Evolutionary conservation across 1,140 invertebrate genomes (phyloP), one percentile per base, ranked within the genome.

Genomic region (Alviniconcha marisindica): DNA sequence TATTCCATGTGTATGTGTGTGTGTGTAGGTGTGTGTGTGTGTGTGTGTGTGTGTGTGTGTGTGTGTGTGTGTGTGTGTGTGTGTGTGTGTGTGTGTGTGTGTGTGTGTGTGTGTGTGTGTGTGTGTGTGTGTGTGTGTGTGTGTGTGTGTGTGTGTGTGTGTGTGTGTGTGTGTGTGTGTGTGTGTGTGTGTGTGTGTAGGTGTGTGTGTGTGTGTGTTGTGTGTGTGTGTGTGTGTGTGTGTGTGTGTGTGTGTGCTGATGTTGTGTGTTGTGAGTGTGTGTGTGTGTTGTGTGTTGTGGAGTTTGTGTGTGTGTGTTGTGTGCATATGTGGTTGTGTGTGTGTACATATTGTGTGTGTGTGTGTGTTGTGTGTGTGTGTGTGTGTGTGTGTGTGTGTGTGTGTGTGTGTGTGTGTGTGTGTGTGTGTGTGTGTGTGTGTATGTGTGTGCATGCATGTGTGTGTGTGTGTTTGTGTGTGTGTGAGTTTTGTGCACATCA

Each of bases 351-450:
- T n/a, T 10, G 54, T 56, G 54, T 56, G 54, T 56, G 54, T 56
- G 54, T 5, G 54, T 5, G 21, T 5, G 54, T 56, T 15, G 54
- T 10, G 21, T 56, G 54, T 5, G 54, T 56, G 54, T 5, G 5
- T 56, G 21, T 56, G 54, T 56, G 54, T 10, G 54, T 56, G 54
- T 56, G 5, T 56, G 54, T 56, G 54, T 56, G 21, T 56, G 54
- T 56, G 54, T 56, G 54, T 56, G 54, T 56, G 54, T 56, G 54
- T 56, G 54, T 56, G 54, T 56, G 54, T 56, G 54, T 56, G 54
- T 56, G 54, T 56, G 54, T 56, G 54, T 56, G 54, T 56, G 21
- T 10, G 54, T 10, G 54, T 56, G 54, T 56, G 54, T 56, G 5
- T 56, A 21, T 56, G 54, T 56, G 54, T 56, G 54, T 56, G 54